Base-by-base conservation (phyloP, 2,888 invertebrate species). In the Lasioglossum pauxillum region DNA sequence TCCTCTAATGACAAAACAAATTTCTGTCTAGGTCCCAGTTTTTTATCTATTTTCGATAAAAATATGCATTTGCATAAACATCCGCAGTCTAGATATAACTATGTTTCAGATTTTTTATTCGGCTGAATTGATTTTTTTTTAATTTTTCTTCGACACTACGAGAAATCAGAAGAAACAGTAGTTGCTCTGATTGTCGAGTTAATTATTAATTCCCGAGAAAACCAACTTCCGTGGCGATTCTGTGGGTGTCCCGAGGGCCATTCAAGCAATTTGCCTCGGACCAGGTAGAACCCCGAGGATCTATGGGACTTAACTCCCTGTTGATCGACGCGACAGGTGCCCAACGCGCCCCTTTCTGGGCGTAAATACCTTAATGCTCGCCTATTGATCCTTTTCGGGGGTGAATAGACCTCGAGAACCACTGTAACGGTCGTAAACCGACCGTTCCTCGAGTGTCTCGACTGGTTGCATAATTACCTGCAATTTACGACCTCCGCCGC, bases 241-340 rank as follows among this genome's bases (percentile, higher is more conserved):
- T 41, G 35, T 35, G 38, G 27, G 46, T 67, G 12, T 67, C 38
- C 60, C 67, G 46, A 53, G 19, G 12, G 57, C 57, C 79, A 72
- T 88, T 73, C 73, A 60, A 35, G 64, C 80, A 79, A 89, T 89
- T 88, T 86, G 84, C 83, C 64, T 82, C 83, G 89, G 78, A 74
- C 60, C 83, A 86, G 83, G 83, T 88, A 80, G 67, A 75, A 53
- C 64, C 76, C 57, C 44, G 23, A 78, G 67, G 76, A 85, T 75
- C 38, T 38, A 80, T 75, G 67, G 84, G 75, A 74, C 41, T 72
- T 82, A 84, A 82, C 46, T 83, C 27, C 57, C 46, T 38, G 69
- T 46, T 72, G 77, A 80, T 85, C 83, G 73, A 72, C 41, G 60
- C 84, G 82, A 92, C 90, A 90, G 92, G 92, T 92, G 89, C 41